Evolutionary conservation across 2,888 invertebrate genomes (phyloP).

Genomic region (Drosophila lutescens): DNA sequence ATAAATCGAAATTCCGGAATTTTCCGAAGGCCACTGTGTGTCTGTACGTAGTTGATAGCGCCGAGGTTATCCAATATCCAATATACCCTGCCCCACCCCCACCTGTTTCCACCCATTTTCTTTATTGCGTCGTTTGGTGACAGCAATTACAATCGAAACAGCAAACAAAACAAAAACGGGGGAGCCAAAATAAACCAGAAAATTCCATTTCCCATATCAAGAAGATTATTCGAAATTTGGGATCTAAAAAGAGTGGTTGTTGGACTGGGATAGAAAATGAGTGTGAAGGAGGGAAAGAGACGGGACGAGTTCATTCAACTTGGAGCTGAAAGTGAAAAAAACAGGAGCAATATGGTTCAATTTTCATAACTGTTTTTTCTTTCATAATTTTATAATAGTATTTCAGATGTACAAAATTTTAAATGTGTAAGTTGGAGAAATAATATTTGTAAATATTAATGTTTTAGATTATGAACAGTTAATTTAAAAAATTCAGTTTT

Average conservation of each 20-base stretch:
- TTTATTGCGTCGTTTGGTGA: conserved; percentile 53
- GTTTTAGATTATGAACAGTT: too few relatives aligned
- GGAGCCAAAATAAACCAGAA: conserved; percentile 9
- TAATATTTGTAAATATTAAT: too few relatives aligned
- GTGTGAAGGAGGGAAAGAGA: conserved; percentile 23
- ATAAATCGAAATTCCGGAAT: background rate
- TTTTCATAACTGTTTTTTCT: too few relatives aligned
- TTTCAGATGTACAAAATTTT: too few relatives aligned
- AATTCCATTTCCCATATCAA: conserved; percentile 6
- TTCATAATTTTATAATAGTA: too few relatives aligned
- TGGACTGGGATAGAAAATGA: background rate
- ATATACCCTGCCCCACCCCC: conserved; percentile 7
- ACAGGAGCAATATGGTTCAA: too few relatives aligned
- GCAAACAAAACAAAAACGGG: conserved; percentile 23
- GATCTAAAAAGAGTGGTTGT: conserved; percentile 1
- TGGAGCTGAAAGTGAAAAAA: background rate
- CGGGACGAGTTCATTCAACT: conserved; percentile 38
- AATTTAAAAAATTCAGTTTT: background rate
- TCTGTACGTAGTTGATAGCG: conserved; percentile 1
- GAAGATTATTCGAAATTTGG: conserved; percentile 10
- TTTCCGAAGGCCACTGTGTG: background rate
- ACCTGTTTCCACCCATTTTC: conserved; percentile 19
- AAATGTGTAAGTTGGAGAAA: too few relatives aligned
- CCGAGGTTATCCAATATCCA: conserved; percentile 8
- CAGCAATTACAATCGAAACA: conserved; percentile 50